These are phyloP conservation scores for Euschistus heros DNA, from an alignment of 1,140 invertebrate genomes.

Conservation along the genomic window DNA sequence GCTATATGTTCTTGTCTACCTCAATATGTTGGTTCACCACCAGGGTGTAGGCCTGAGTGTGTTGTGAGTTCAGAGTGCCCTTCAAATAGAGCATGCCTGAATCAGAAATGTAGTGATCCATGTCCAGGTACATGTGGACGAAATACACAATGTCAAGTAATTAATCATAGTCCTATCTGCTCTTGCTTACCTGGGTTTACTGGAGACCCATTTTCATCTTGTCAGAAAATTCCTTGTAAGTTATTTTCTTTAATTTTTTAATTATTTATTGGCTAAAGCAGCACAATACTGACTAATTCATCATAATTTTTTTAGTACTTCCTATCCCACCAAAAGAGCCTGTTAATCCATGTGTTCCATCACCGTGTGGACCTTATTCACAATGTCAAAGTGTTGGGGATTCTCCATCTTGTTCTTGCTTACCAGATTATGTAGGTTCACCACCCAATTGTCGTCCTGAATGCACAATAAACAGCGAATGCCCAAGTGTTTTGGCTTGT, in stretches of 20 bases:
- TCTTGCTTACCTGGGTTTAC: conserved; percentile 46
- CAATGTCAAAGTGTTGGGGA: conserved; percentile 43
- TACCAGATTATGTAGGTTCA: conserved; percentile 45
- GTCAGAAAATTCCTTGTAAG: conserved; percentile 39
- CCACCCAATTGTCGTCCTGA: conserved; percentile 62
- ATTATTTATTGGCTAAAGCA: not conserved
- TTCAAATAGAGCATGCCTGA: conserved; percentile 55
- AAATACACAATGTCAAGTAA: conserved; percentile 35
- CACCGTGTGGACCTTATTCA: conserved; percentile 46
- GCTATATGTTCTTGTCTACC: conserved; percentile 60
- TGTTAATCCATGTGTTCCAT: conserved; percentile 40
- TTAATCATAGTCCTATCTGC: conserved; percentile 43
- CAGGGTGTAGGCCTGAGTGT: conserved; percentile 65
- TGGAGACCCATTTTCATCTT: conserved; percentile 51
- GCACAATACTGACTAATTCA: not conserved
- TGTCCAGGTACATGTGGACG: conserved; percentile 65
- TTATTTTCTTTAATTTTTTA: not conserved
- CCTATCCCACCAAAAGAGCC: conserved; percentile 24
- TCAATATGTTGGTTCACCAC: conserved; percentile 58
- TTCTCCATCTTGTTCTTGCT: conserved; percentile 44
- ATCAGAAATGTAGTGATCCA: conserved; percentile 68
- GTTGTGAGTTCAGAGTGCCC: conserved; percentile 63
- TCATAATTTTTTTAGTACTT: conserved; percentile 27
- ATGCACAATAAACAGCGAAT: conserved; percentile 61
- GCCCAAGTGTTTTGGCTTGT: conserved; percentile 55